A percentile compares a stretch with the other conserved stretches of the same genome.
Conservation (phyloP, 2,888 invertebrate genomes). For the Choristoneura rosaceana region DNA sequence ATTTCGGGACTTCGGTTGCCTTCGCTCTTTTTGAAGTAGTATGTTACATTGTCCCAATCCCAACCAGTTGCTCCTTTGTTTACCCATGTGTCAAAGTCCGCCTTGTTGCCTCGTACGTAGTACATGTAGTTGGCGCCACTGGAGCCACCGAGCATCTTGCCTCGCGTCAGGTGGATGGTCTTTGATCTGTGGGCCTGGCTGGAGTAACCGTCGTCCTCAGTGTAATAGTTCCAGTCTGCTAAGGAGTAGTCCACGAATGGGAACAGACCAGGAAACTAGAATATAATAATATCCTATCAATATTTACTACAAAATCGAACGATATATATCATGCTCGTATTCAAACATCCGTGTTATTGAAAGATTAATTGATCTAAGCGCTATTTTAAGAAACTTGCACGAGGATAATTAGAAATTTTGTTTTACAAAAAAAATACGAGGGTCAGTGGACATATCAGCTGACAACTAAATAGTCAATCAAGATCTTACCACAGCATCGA, state of each 20-base stretch:
- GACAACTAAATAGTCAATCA: not conserved
- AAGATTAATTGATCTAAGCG: too few species aligned
- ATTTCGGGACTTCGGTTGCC: conserved; percentile 22
- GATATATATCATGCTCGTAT: too few species aligned
- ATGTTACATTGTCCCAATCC: conserved; percentile 82
- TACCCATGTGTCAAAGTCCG: conserved; percentile 81
- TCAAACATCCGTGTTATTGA: too few species aligned
- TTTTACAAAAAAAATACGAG: too few species aligned
- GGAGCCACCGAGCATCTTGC: conserved; percentile 86
- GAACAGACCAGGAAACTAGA: conserved; percentile 26
- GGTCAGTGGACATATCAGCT: too few species aligned
- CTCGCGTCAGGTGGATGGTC: conserved; percentile 77
- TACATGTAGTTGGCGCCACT: conserved; percentile 87
- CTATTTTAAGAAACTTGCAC: too few species aligned
- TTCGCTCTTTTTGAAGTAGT: conserved; percentile 42
- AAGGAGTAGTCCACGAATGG: conserved; percentile 28
- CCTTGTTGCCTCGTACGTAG: conserved; percentile 85
- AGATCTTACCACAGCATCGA: conserved; percentile 9
- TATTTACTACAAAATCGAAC: too few species aligned
- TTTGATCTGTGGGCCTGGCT: conserved; percentile 36
- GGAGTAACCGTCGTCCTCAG: conserved; percentile 33
- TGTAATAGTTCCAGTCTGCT: conserved; percentile 40
- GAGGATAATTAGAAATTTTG: too few species aligned
- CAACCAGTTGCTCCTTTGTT: conserved; percentile 78
- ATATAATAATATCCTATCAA: not conserved